These are phyloP conservation scores for Sylvia atricapilla DNA, from an alignment of 2,113 vertebrate genomes.

Conservation along the genomic window DNA sequence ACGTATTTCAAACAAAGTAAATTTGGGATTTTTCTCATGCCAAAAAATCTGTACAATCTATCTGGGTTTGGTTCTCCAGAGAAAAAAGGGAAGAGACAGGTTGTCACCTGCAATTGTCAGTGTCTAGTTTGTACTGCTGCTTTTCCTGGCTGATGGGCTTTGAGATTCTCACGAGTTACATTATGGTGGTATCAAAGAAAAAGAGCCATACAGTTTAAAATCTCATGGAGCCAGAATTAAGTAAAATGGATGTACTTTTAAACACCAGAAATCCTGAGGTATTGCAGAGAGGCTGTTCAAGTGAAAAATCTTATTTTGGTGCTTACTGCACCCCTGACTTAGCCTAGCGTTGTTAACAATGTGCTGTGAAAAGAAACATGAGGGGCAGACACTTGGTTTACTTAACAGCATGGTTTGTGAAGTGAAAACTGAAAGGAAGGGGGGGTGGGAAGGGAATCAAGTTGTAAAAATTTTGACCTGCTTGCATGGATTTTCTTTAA, in stretches of 20 bases:
- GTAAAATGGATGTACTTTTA: neutral
- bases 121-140: neutral
- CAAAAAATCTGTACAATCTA: neutral
- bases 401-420: constrained; percentile 14
- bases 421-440: constrained; percentile 25
- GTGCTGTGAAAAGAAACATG: neutral
- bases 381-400: constrained; percentile 16
- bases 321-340: constrained; percentile 17
- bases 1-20: neutral
- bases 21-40: neutral
- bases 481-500: constrained; percentile 75
- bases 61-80: neutral
- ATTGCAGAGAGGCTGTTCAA: constrained; percentile 27
- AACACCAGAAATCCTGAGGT: neutral
- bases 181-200: neutral
- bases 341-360: neutral
- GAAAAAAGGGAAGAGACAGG: neutral
- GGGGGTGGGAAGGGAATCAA: neutral
- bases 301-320: constrained; percentile 5
- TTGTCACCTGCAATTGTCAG: neutral
- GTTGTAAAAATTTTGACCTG: constrained; percentile 72
- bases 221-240: neutral
- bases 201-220: neutral
- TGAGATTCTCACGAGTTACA: neutral
- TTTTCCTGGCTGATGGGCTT: neutral